Evolutionary conservation across 2,797 vertebrate genomes (phyloP).

Genomic region (Schizopygopsis malacanthus): DNA sequence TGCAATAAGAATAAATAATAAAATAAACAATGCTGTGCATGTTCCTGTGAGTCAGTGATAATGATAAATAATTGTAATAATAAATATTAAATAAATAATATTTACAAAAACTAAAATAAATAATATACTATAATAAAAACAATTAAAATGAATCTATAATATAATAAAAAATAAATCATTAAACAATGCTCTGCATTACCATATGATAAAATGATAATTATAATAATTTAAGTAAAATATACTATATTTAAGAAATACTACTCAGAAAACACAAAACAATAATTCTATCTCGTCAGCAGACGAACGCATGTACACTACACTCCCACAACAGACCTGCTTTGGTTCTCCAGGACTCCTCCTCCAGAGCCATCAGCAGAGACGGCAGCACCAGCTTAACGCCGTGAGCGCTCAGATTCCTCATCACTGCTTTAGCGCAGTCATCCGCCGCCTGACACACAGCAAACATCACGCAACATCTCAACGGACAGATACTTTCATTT

Average conservation of each 20-base stretch:
- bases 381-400: constrained; percentile 98
- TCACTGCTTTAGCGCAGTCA: constrained; percentile 98
- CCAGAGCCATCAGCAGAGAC: constrained; percentile 92
- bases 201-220: background rate
- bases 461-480: background rate
- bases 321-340: constrained; percentile 88
- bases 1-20: too few relatives aligned
- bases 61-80: background rate
- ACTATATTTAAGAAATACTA: background rate
- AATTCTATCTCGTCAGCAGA: background rate
- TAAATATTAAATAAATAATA: background rate
- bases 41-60: background rate
- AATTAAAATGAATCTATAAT: background rate
- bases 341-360: constrained; percentile 98
- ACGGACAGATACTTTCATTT: background rate
- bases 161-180: background rate
- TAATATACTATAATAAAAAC: background rate
- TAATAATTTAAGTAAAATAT: background rate
- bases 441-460: constrained; percentile 87
- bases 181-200: background rate
- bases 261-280: background rate
- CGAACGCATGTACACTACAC: background rate
- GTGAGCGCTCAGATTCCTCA: constrained; percentile 97
- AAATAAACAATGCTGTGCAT: background rate
- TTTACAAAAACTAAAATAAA: background rate